Evolutionary conservation across 35 echinoderm and acorn worm genomes (phyloP), one percentile per base, ranked within the genome.

Genomic region (Hemicentrotus pulcherrimus): DNA sequence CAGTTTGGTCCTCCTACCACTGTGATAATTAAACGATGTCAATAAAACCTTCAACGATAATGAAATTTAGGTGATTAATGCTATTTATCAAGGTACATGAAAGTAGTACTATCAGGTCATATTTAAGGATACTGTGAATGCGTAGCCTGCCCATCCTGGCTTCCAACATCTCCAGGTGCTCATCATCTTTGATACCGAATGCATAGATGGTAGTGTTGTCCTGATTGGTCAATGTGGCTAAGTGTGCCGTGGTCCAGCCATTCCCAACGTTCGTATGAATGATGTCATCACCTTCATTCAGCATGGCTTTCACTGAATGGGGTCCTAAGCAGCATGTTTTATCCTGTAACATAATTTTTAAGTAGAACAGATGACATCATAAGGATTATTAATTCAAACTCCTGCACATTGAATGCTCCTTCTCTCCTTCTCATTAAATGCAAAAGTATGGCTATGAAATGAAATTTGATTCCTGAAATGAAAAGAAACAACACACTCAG

Each of bases 201-300:
- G 95, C 96, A 58, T 96, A 99, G 89, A 99, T 86, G 24, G 96
- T 97, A 86, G 94, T 97, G n/a, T 95, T 94, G 48, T 97, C 95
- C 70, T 97, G 96, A 96, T 94, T 96, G 86, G 94, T 96, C 24
- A 99, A 86, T 41, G 98, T 94, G 32, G 98, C 96, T 47, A 99
- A 86, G 91, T 99, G 98, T n/a, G 97, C 97, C 24, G 98, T 99
- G 0, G 96, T 99, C 94, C 95, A 96, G 78, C 98, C 98, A 86
- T 96, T 98, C 86, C 97, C 97, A 24, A 97, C 95, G 31, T 96
- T 94, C 4, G 96, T 95, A 94, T 99, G 98, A 45, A 97, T 96
- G 94, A 99, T 93, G 86, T 99, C 98, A 91, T 99, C 98, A 0
- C 98, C 97, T 94, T 99, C 98, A 88, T 97, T 99, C 47, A 99